Conservation (phyloP, 1,140 invertebrate genomes). For the Scaptomyza pallida region DNA sequence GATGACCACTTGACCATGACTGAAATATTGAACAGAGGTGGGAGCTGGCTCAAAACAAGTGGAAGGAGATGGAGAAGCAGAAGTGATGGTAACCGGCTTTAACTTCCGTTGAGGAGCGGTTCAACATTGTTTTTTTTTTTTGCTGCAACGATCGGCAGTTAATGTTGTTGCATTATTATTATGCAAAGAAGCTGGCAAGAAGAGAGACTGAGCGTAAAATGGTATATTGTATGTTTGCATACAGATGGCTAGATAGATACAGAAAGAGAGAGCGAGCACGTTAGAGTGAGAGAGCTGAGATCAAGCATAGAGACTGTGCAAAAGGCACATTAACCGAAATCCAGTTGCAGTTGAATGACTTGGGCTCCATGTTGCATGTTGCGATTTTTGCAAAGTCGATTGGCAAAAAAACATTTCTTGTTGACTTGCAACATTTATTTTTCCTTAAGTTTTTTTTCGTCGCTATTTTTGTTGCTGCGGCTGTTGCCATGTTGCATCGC, state of each 20-base stretch:
- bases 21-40: conserved; percentile 47
- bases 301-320: conserved; percentile 37
- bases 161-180: conserved; percentile 60
- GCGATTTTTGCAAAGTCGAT: conserved; percentile 43
- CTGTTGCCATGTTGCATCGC: conserved; percentile 17
- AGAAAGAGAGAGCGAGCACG: conserved; percentile 1
- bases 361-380: conserved; percentile 26
- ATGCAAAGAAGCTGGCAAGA: conserved; percentile 65
- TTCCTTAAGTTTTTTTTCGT: conserved; percentile 2
- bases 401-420: conserved; percentile 39
- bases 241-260: conserved; percentile 10
- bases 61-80: neutral
- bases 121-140: conserved; percentile 41
- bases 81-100: conserved; percentile 27
- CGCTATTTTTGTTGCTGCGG: conserved; percentile 12
- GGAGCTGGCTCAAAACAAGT: conserved; percentile 1
- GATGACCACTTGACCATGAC: conserved; percentile 68
- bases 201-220: conserved; percentile 36
- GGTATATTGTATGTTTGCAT: conserved; percentile 8
- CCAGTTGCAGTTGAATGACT: conserved; percentile 77
- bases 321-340: conserved; percentile 72
- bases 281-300: conserved; percentile 11
- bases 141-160: conserved; percentile 38
- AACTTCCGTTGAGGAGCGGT: conserved; percentile 35
- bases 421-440: conserved; percentile 44